phyloP scores from a whole-genome alignment of 2,113 vertebrate species.

The Python bivittatus region DNA sequence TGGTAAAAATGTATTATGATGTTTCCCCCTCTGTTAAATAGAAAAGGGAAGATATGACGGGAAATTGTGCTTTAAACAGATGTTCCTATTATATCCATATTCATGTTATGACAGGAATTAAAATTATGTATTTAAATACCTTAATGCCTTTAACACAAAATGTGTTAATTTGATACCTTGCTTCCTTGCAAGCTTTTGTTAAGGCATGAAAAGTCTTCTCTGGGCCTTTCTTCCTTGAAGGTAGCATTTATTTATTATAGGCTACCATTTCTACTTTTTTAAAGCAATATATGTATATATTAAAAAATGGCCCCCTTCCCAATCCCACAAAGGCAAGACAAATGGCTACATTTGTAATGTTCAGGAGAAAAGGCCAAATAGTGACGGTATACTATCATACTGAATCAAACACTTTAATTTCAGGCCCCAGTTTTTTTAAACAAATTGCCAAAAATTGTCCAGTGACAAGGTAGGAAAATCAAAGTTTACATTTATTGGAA shows the following conservation, averaged over 20 bases:
- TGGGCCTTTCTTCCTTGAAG: slow-evolving; percentile 57
- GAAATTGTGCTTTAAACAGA: slow-evolving; percentile 60
- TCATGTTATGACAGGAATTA: slow-evolving; percentile 62
- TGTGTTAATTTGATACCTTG: slow-evolving; percentile 69
- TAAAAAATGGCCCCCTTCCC: background rate
- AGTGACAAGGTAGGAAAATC: background rate
- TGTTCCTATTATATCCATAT: slow-evolving; percentile 63
- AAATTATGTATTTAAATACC: slow-evolving; percentile 68
- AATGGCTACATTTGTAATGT: slow-evolving; percentile 7
- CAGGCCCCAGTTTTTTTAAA: slow-evolving; percentile 18
- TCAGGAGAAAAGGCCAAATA: slow-evolving; percentile 18
- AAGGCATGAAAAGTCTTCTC: slow-evolving; percentile 61
- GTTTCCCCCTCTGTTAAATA: slow-evolving; percentile 25
- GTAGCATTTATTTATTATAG: slow-evolving; percentile 53
- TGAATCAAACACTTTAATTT: slow-evolving; percentile 31
- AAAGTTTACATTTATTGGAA: background rate
- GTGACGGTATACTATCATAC: slow-evolving; percentile 31
- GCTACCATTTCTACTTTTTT: slow-evolving; percentile 49
- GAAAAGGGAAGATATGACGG: slow-evolving; percentile 36
- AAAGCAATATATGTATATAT: slow-evolving; percentile 55
- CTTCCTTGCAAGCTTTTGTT: slow-evolving; percentile 70
- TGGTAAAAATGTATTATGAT: background rate
- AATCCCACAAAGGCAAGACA: slow-evolving; percentile 33
- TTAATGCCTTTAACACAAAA: slow-evolving; percentile 76
- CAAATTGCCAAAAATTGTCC: background rate